phyloP scores from a whole-genome alignment of 2,797 vertebrate species.

The Acropternis orthonyx region DNA sequence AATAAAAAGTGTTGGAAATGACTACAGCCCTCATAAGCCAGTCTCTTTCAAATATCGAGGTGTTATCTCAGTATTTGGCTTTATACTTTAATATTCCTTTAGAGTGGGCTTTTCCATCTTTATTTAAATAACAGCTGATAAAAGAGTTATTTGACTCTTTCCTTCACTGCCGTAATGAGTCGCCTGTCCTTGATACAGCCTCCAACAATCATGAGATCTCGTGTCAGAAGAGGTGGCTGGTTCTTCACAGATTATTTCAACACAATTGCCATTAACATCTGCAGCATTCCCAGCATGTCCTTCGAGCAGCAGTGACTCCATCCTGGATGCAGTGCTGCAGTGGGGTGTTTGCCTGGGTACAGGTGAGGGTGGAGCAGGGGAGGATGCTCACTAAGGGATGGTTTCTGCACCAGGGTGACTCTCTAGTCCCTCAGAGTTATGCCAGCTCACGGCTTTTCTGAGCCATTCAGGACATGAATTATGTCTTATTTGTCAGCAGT shows the following conservation, averaged over 20 bases:
- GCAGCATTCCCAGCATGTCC: background rate
- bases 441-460: background rate
- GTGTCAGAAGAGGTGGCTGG: background rate
- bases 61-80: background rate
- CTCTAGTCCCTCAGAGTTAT: background rate
- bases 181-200: background rate
- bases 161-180: conserved; percentile 8
- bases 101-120: background rate
- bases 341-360: background rate
- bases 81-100: background rate
- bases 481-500: background rate
- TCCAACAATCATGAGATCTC: background rate
- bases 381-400: fast-evolving
- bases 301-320: fast-evolving
- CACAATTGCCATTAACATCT: background rate
- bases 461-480: background rate
- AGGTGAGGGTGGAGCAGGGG: background rate
- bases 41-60: background rate
- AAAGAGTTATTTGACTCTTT: conserved; percentile 32
- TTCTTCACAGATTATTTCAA: background rate
- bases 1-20: background rate
- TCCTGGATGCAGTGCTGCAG: background rate
- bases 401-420: background rate
- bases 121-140: conserved; percentile 25
- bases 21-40: background rate